Evolutionary conservation across 2,888 invertebrate genomes (phyloP).

Genomic region (Nectonema munidae): DNA sequence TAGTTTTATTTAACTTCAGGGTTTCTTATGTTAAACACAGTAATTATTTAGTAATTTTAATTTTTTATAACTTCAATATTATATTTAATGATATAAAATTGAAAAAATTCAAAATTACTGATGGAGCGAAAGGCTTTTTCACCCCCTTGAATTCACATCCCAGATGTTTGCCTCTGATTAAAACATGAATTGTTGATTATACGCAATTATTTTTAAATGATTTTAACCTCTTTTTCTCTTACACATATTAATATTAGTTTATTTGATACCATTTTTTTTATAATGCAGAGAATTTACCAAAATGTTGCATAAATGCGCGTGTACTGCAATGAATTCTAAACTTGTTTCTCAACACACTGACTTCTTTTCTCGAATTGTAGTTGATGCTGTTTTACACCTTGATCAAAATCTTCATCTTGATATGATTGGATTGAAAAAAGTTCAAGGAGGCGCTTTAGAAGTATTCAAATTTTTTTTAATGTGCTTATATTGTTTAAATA

Average conservation of each 20-base stretch:
- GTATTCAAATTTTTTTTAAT: conserved; percentile 19
- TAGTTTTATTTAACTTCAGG: too few relatives aligned
- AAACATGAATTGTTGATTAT: too few relatives aligned
- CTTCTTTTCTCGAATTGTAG: conserved; percentile 82
- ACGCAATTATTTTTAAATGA: too few relatives aligned
- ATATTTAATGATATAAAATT: too few relatives aligned
- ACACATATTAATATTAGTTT: background rate
- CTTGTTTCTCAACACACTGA: conserved; percentile 72
- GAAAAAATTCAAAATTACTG: too few relatives aligned
- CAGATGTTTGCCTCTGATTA: too few relatives aligned
- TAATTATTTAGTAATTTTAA: too few relatives aligned
- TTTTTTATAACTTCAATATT: too few relatives aligned
- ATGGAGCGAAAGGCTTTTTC: too few relatives aligned
- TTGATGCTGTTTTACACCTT: conserved; percentile 64
- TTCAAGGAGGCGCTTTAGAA: conserved; percentile 31
- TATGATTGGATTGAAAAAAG: conserved; percentile 97
- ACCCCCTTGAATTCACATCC: too few relatives aligned
- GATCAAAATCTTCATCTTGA: conserved; percentile 56
- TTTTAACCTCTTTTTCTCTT: too few relatives aligned
- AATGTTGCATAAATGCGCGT: conserved; percentile 42
- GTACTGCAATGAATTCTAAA: conserved; percentile 82
- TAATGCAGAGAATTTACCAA: conserved; percentile 22
- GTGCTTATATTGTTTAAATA: conserved; percentile 16
- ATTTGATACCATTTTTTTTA: background rate
- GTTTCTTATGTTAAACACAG: too few relatives aligned